Conservation (phyloP, 2,888 invertebrate species). For the Ophion ventricosus region DNA sequence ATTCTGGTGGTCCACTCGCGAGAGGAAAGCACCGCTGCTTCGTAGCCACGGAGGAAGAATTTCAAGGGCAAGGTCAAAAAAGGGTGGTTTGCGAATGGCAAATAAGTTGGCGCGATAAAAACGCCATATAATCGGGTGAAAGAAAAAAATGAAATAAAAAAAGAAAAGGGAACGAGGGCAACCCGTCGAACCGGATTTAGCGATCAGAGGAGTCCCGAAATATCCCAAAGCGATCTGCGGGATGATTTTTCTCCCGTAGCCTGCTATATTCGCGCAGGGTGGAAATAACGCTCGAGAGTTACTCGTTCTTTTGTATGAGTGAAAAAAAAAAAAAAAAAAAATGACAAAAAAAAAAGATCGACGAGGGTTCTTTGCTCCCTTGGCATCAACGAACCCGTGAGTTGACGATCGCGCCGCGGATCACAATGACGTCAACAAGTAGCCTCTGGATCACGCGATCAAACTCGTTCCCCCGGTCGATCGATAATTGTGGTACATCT, state of each 20-base stretch:
- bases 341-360: not conserved
- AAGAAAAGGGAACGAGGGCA: constrained; percentile 72
- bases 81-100: constrained; percentile 16
- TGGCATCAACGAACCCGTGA: constrained; percentile 16
- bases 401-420: constrained; percentile 31
- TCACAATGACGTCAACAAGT: constrained; percentile 54
- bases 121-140: constrained; percentile 70
- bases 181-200: constrained; percentile 79
- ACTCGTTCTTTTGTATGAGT: constrained; percentile 16
- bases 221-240: constrained; percentile 66
- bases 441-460: constrained; percentile 48
- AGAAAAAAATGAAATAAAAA: too few relatives aligned
- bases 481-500: constrained; percentile 29
- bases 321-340: too few relatives aligned
- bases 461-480: constrained; percentile 18
- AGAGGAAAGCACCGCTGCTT: too few relatives aligned
- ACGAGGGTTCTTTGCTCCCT: constrained; percentile 29
- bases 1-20: not conserved
- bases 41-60: too few relatives aligned
- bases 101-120: constrained; percentile 39
- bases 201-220: constrained; percentile 70
- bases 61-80: constrained; percentile 10
- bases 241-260: constrained; percentile 25
- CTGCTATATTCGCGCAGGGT: constrained; percentile 51
- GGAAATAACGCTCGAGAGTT: constrained; percentile 27